Evolutionary conservation across 2,888 invertebrate genomes (phyloP), one percentile per base, ranked within the genome.

Genomic region (Alentia gelatinosa): DNA sequence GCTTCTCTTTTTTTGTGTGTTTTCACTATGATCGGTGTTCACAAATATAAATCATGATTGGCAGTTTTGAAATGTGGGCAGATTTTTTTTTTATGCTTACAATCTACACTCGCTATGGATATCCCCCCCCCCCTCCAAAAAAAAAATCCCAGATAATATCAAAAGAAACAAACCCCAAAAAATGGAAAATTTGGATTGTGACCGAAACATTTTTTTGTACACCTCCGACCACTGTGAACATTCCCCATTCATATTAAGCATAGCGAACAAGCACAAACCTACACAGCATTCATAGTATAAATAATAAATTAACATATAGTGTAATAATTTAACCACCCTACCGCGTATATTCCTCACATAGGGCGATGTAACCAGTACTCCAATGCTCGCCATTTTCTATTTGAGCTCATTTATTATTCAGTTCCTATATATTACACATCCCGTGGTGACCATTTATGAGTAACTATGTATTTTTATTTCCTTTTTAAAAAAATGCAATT

Each of bases 211-310:
- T 68, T 19, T 35, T 35, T 79, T 79, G 79, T 79, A 79, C 75
- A 75, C 5, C 79, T 79, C 35, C 39, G 79, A 79, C 15, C 35
- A 79, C 37, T 79, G 68, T 68, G 79, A 33, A 79, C 79, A 79
- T 37, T 30, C 26, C 5, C 33, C 68, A 68, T 68, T 68, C 37
- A 39, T 33, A 37, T 37, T 86, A 86, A 86, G 42, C 86, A 33
- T 86, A 50, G 86, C 33, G 86, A 79, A 42, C 86, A 86, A 86
- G 86, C 47, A 86, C 86, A 42, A 86, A 86, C 47, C 47, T 86
- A 86, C 86, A 86, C 86, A 42, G 86, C 86, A 86, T 86, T 86
- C 86, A 86, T 86, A 86, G 86, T 86, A 86, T 86, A 86, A 86
- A 86, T 86, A 86, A 86, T 86, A 86, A 86, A 50, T 86, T 86